Evolutionary conservation across 2,888 invertebrate genomes (phyloP).

Genomic region (Odontomyia ornata): DNA sequence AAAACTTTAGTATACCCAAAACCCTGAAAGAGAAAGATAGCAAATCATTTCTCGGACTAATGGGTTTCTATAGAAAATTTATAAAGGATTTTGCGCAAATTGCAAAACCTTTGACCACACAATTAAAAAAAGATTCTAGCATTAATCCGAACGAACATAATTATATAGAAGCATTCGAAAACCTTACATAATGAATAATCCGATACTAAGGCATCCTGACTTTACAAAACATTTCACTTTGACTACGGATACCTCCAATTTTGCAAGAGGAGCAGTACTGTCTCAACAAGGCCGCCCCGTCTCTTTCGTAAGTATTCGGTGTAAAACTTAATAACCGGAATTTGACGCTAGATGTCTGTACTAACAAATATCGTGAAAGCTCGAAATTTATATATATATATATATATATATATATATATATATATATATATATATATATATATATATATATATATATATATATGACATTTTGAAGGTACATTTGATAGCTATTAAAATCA

Average conservation of each 20-base stretch:
- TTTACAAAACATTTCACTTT: not conserved
- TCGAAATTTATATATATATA: no score
- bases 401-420: no score
- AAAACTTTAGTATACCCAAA: constrained; percentile 52
- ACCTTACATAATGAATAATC: constrained; percentile 18
- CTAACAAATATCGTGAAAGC: no score
- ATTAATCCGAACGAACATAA: not conserved
- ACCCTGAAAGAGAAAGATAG: constrained; percentile 53
- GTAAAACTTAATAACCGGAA: no score
- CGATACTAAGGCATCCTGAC: not conserved
- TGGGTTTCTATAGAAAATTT: constrained; percentile 24
- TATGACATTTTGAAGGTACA: no score
- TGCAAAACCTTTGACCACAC: not conserved
- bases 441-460: no score
- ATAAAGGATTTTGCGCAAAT: constrained; percentile 29
- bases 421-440: no score
- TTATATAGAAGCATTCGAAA: not conserved
- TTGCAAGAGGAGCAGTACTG: constrained; percentile 49
- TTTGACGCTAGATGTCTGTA: no score
- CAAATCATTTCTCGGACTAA: constrained; percentile 52
- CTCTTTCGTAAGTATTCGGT: not conserved
- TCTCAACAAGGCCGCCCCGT: constrained; percentile 51
- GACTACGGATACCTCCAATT: not conserved
- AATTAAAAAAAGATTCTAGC: not conserved
- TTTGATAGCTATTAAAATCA: no score